phyloP scores from a whole-genome alignment of 23 tunicate species.

The Ascidia mentula region DNA sequence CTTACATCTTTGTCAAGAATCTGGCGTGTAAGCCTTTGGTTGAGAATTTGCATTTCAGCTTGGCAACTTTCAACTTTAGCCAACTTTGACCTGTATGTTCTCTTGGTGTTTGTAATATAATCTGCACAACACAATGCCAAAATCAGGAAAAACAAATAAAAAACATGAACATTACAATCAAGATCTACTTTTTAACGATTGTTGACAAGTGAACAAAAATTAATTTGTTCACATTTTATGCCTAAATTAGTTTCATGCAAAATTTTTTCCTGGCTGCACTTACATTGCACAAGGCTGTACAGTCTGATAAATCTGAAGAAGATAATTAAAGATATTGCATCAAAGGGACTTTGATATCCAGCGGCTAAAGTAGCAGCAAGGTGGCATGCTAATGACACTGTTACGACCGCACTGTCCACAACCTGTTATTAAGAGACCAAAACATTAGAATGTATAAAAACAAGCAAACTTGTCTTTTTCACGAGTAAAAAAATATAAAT shows the following conservation, averaged over 20 bases:
- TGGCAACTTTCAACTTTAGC: slow-evolving; percentile 28
- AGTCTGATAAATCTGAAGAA: slow-evolving; percentile 58
- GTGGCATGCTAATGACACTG: slow-evolving; percentile 42
- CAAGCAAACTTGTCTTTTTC: neutral
- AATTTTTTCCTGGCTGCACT: too few relatives aligned
- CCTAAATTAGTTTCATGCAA: too few relatives aligned
- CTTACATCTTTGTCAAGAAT: slow-evolving; percentile 66
- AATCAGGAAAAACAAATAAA: too few relatives aligned
- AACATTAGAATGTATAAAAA: neutral
- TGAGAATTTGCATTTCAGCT: slow-evolving; percentile 24
- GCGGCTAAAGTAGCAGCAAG: slow-evolving; percentile 55
- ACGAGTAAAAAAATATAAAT: neutral
- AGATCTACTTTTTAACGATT: too few relatives aligned
- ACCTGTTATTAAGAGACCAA: slow-evolving; percentile 34
- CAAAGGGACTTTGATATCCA: slow-evolving; percentile 47
- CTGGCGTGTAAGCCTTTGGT: slow-evolving; percentile 34
- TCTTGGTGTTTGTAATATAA: neutral
- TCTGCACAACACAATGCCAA: too few relatives aligned
- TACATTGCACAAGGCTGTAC: slow-evolving; percentile 48
- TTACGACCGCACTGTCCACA: slow-evolving; percentile 47
- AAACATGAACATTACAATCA: too few relatives aligned
- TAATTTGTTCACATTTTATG: too few relatives aligned
- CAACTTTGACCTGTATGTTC: slow-evolving; percentile 8
- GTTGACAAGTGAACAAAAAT: too few relatives aligned
- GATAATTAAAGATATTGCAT: slow-evolving; percentile 58